Evolutionary conservation across 1,140 invertebrate genomes (phyloP), one percentile per base, ranked within the genome.

Genomic region (Apocrypta bakeri): DNA sequence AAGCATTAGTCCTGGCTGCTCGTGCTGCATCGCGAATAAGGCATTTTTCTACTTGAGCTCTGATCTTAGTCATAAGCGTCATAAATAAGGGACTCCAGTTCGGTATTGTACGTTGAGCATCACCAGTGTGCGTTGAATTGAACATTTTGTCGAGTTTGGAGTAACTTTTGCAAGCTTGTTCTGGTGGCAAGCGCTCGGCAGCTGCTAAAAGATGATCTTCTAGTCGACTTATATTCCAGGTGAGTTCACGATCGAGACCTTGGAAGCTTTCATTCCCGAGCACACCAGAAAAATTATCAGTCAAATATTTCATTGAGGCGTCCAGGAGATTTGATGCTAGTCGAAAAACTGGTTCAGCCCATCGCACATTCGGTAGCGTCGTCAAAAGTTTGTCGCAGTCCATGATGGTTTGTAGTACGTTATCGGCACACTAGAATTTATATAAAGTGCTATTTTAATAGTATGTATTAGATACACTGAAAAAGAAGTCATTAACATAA

Each of bases 81-180:
- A 92, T 77, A 73, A 93, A 93, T 48, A 93, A 84, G 7, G 89
- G 84, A 63, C 90, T 91, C 90, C 90, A 93, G 12, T 12, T 74
- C 0, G 88, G 81, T 71, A 91, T 89, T 0, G 83, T 25, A 7
- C 14, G 64, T 76, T 90, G 88, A 29, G 87, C 63, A 71, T 92
- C 89, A 6, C 90, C 88, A 0, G 75, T 25, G 27, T 89, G 87
- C 0, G 86, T 85, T 6, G 88, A 84, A 0, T 84, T 42, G 8
- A 93, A 75, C 86, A 93, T 91, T 79, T 92, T 92, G 83, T 92
- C 87, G 0, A 94, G 86, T 73, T 90, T 91, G 0, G 90, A 92
- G 85, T 96, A 95, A 87, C 94, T 94, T 76, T 93, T 93, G 86
- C 95, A 96, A 0, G 95, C 95, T 88, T 96, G 94, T 85, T 96